Conservation (phyloP, 2,113 vertebrate species). For the Rhinopithecus roxellana region DNA sequence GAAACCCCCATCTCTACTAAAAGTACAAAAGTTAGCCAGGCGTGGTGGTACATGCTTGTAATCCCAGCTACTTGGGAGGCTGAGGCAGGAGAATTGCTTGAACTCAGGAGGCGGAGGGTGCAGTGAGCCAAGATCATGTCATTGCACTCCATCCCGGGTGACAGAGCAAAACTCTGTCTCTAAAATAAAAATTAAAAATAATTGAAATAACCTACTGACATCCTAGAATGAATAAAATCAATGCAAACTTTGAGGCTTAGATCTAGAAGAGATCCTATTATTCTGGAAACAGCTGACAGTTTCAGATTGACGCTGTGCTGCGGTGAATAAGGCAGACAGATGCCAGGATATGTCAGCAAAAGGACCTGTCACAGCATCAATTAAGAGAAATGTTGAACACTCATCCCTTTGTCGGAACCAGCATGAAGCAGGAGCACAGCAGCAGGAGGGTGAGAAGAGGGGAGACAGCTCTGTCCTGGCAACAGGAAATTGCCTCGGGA, state of each 20-base stretch:
- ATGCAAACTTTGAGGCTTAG: background rate
- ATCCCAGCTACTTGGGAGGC: too few relatives aligned
- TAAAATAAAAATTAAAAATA: too few relatives aligned
- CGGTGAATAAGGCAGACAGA: background rate
- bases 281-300: conserved; percentile 35
- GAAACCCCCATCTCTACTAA: too few relatives aligned
- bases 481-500: conserved; percentile 53
- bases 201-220: background rate
- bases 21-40: too few relatives aligned
- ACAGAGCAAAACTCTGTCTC: too few relatives aligned
- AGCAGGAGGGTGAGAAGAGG: background rate
- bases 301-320: background rate
- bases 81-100: too few relatives aligned
- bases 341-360: conserved; percentile 40
- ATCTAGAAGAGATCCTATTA: background rate
- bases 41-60: too few relatives aligned
- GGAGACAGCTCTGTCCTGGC: background rate
- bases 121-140: too few relatives aligned
- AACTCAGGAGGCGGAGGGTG: too few relatives aligned
- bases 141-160: too few relatives aligned
- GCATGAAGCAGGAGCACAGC: background rate
- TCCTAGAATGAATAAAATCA: background rate
- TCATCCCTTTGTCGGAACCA: background rate
- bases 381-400: background rate
- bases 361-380: background rate